Evolutionary conservation across 2,797 vertebrate genomes (phyloP).

Genomic region (Oryzias dopingdopingensis): DNA sequence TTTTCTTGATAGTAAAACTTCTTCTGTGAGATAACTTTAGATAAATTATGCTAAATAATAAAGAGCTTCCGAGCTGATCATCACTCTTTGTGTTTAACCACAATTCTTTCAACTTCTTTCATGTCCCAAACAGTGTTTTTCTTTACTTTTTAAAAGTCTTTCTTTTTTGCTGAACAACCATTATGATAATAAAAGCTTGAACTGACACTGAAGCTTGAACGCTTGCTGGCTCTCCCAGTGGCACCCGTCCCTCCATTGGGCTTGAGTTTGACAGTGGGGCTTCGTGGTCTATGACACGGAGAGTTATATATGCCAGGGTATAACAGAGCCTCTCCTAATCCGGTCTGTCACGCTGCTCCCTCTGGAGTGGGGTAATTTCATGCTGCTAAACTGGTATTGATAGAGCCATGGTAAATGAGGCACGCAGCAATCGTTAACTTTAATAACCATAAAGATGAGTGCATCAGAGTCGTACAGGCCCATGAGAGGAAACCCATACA

Average conservation of each 20-base stretch:
- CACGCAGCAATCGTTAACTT: slow-evolving; percentile 76
- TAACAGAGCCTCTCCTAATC: slow-evolving; percentile 75
- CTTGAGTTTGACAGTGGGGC: slow-evolving; percentile 49
- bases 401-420: slow-evolving; percentile 75
- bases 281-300: slow-evolving; percentile 59
- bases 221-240: slow-evolving; percentile 36
- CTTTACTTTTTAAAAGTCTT: slow-evolving; percentile 52
- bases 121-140: slow-evolving; percentile 54
- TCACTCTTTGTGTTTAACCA: slow-evolving; percentile 73
- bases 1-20: too few species aligned
- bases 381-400: slow-evolving; percentile 79
- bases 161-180: slow-evolving; percentile 30
- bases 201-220: slow-evolving; percentile 63
- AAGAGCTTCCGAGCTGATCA: slow-evolving; percentile 71
- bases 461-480: slow-evolving; percentile 64
- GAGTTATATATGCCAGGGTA: slow-evolving; percentile 68
- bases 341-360: slow-evolving; percentile 75
- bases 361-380: slow-evolving; percentile 78
- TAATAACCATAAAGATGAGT: slow-evolving; percentile 80
- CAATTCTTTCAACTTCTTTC: slow-evolving; percentile 49
- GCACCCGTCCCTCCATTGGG: slow-evolving; percentile 10
- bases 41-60: slow-evolving; percentile 55
- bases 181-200: slow-evolving; percentile 54
- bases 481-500: slow-evolving; percentile 69
- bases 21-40: slow-evolving; percentile 11